Base-by-base conservation (phyloP, 2,113 vertebrate species). In the Motacilla alba region DNA sequence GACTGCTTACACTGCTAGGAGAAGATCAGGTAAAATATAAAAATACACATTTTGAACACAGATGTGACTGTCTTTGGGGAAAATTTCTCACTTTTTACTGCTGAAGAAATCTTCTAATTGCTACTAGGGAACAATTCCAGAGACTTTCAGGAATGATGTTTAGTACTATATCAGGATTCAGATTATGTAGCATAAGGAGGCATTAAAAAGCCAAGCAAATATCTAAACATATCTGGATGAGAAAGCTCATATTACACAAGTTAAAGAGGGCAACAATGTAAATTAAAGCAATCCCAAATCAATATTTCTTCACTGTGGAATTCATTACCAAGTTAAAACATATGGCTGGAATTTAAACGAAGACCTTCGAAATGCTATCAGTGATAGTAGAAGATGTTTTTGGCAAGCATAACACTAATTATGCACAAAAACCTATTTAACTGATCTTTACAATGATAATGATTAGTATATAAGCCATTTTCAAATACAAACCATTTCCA, bases 271-370 rank as follows among this genome's bases (percentile, higher is more conserved):
- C 27, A 92, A n/a, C 14, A 46, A 47, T 77, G 14, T 80, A 83
- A 86, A 68, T 69, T 77, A 77, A 87, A 90, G n/a, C 20, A 89
- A 85, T 76, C 41, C 44, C 44, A 92, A 86, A 92, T 90, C 83
- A 94, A 76, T 87, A 82, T 91, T 94, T 89, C 41, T 84, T 93
- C 41, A 49, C 37, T 6, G 31, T 73, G 37, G 53, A 92, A 87
- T 93, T 91, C n/a, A 79, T 89, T 92, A 75, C 30, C 44, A 89
- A 70, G 60, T 78, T 89, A 84, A 94, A 69, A 82, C n/a, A 91
- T 82, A 91, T 73, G 89, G 43, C 27, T 84, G 58, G 56, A 92
- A 93, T 93, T 89, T 76, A 87, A 94, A 81, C 0, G 0, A 94
- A 17, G 80, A 82, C 41, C 28, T 94, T 93, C 21, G 68, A 74